Evolutionary conservation across 2,797 vertebrate species (phyloP), one percentile per base, ranked within the genome.

Genomic region (Manis javanica): DNA sequence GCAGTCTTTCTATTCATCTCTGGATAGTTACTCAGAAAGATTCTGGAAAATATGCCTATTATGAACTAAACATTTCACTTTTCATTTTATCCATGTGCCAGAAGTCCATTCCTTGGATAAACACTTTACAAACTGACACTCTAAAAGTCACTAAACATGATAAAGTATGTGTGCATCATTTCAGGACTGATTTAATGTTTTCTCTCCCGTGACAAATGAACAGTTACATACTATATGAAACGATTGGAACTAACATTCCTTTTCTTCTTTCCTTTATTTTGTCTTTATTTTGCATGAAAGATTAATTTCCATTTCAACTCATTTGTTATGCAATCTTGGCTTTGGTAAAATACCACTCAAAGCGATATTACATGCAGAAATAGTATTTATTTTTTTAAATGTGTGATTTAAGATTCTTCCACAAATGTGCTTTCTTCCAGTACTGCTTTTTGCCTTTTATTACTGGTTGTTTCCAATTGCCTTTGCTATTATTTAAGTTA

Each of bases 21-120:
- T 95, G 98, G 97, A 98, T 97, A 98, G 98, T 98, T 98, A 98
- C 97, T 98, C 97, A 96, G 96, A 98, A 96, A 95, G 97, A 98
- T 97, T 39, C 98, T 98, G 98, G 98, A 98, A 98, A 98, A 98
- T 98, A 97, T 96, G 98, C 90, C 97, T 98, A 96, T 98, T 98
- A 96, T 2, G 97, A 98, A 97, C 98, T 98, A 98, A 98, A 99
- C 98, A 99, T 98, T 98, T 98, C 98, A 98, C 98, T 98, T 98
- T 98, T 98, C 98, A 98, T 98, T 74, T 84, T 74, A 55, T 66
- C 69, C 79, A 55, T 64, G 90, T 84, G 82, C 90, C 90, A 91
- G 79, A 15, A 84, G 69, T 63, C 90, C 98, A 98, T 98, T 98
- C 97, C 97, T 98, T 97, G 98, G 98, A 98, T 98, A 98, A 84